phyloP scores from a whole-genome alignment of 1,140 invertebrate genomes.

The Sinella curviseta region DNA sequence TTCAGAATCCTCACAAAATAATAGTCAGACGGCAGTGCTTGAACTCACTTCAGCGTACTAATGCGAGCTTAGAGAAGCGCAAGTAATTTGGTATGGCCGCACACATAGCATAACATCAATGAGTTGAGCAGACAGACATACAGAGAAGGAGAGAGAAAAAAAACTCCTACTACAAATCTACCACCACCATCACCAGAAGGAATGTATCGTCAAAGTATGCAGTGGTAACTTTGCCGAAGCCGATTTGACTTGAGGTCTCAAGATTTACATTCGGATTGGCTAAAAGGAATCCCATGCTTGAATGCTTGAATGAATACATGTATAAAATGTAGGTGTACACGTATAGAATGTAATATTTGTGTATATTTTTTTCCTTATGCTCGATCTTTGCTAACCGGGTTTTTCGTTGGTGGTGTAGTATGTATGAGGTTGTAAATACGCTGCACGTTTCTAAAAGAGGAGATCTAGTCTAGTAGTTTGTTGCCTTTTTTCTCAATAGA shows the following conservation, averaged over 20 bases:
- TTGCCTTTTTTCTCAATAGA: not conserved
- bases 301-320: slow-evolving; percentile 12
- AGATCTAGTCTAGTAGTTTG: too few species aligned
- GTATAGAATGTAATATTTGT: not conserved
- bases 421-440: not conserved
- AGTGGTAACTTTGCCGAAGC: slow-evolving; percentile 10
- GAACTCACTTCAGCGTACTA: too few species aligned
- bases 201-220: slow-evolving; percentile 3
- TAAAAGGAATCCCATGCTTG: slow-evolving; percentile 24
- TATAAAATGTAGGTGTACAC: slow-evolving; percentile 9
- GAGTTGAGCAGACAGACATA: not conserved
- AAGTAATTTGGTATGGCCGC: not conserved
- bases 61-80: not conserved
- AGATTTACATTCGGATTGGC: slow-evolving; percentile 27
- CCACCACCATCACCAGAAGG: not conserved
- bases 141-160: not conserved
- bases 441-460: not conserved
- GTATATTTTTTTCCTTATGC: not conserved
- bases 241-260: slow-evolving; percentile 25
- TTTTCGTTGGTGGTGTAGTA: too few species aligned
- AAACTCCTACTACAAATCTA: not conserved
- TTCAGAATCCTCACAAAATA: too few species aligned
- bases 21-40: too few species aligned
- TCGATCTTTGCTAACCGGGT: slow-evolving; percentile 12
- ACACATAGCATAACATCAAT: too few species aligned